phyloP scores from a whole-genome alignment of 2,113 vertebrate genomes.

The Hystrix cristata region DNA sequence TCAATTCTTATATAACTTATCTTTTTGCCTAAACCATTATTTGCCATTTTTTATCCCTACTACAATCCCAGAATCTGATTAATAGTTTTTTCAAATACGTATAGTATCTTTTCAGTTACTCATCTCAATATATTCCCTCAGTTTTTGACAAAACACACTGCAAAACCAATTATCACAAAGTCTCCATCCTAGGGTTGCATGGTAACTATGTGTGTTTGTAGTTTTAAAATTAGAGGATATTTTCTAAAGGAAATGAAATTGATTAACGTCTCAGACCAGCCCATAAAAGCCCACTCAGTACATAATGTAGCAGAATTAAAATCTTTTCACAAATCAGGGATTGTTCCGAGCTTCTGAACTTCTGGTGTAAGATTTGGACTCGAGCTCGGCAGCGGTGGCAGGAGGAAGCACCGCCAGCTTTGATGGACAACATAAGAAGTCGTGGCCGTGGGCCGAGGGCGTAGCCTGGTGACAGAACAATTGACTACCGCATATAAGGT shows the following conservation, averaged over 20 bases:
- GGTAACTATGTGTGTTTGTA: background rate
- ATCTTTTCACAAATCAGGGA: background rate
- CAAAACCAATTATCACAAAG: background rate
- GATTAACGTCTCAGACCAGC: background rate
- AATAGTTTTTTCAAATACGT: background rate
- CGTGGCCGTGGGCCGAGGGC: background rate
- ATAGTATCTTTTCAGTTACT: background rate
- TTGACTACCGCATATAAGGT: background rate
- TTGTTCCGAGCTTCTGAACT: background rate
- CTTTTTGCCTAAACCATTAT: background rate
- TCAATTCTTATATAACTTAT: background rate
- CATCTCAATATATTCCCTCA: background rate
- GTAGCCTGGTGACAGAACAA: too few relatives aligned
- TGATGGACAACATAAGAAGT: rapidly evolving
- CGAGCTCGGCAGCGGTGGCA: background rate
- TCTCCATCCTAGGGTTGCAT: background rate
- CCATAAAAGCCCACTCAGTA: background rate
- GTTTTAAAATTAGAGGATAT: slow-evolving; percentile 4
- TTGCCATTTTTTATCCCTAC: background rate
- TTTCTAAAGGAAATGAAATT: background rate
- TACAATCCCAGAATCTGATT: background rate
- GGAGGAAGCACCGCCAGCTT: rapidly evolving
- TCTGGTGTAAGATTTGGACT: background rate
- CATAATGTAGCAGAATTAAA: background rate
- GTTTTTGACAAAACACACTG: background rate